These are phyloP conservation scores for Xestobium rufovillosum DNA, from an alignment of 2,888 invertebrate species.

Conservation along the genomic window DNA sequence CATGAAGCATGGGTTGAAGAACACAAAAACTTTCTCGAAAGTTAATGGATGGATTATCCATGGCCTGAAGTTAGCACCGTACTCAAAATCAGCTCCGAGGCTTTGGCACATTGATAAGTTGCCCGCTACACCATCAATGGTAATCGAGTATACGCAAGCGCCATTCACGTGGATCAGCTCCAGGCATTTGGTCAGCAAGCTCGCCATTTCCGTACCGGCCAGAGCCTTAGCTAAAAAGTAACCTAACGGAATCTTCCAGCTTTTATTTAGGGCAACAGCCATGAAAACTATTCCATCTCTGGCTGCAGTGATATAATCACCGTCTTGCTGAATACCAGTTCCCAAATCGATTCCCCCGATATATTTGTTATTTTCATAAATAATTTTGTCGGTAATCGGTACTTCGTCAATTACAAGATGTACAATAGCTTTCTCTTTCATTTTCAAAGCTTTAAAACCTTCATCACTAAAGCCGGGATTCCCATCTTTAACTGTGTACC, in stretches of 20 bases:
- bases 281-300: not conserved
- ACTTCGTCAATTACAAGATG: no score
- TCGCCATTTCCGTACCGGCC: not conserved
- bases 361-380: no score
- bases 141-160: not conserved
- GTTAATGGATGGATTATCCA: not conserved
- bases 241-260: constrained; percentile 1
- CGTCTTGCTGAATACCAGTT: no score
- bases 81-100: constrained; percentile 1
- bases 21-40: not conserved
- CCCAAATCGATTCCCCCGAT: no score
- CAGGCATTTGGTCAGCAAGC: not conserved
- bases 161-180: not conserved
- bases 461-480: not conserved
- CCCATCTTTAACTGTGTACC: not conserved
- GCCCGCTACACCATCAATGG: not conserved
- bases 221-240: not conserved
- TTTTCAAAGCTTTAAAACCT: not conserved
- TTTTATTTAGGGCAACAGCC: not conserved
- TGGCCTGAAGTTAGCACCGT: not conserved
- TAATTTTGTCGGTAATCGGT: no score
- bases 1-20: constrained; percentile 19
- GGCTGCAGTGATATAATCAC: not conserved
- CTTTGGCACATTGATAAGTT: not conserved
- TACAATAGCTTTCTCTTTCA: no score